Percentiles rank a stretch among this genome's conserved stretches.
Conservation (phyloP, 2,113 vertebrate genomes). For the Esox niger region DNA sequence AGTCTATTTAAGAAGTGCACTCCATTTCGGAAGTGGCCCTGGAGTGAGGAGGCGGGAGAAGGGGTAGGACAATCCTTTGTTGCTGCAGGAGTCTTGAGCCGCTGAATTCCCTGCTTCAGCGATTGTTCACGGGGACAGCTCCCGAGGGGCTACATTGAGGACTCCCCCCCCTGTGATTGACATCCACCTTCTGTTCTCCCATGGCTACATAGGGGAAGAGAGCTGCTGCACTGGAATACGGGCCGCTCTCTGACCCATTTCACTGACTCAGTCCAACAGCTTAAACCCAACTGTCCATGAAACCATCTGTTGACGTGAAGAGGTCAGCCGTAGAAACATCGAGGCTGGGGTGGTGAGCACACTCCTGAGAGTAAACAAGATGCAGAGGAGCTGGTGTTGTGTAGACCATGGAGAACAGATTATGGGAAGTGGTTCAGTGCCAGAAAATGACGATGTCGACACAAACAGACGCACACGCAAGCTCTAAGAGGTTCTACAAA, state of each 20-base stretch:
- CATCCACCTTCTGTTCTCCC: constrained; percentile 73
- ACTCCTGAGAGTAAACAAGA: not conserved
- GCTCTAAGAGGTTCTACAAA: no score
- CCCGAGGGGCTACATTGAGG: constrained; percentile 60
- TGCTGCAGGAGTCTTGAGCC: constrained; percentile 60
- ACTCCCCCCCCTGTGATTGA: constrained; percentile 65
- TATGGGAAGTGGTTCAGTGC: no score
- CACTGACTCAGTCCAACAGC: constrained; percentile 51
- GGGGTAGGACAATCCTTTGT: constrained; percentile 67
- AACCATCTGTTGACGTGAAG: constrained; percentile 36
- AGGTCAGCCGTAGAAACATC: constrained; percentile 28
- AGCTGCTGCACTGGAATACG: constrained; percentile 54
- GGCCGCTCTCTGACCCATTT: constrained; percentile 72
- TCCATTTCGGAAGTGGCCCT: no score
- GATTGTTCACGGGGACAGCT: constrained; percentile 71
- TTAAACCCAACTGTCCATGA: constrained; percentile 44
- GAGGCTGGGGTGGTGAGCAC: constrained; percentile 1
- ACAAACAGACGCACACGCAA: no score
- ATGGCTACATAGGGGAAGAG: not conserved
- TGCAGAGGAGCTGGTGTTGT: not conserved
- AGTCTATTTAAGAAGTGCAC: no score
- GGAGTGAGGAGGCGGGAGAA: constrained; percentile 12
- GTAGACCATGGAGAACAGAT: no score
- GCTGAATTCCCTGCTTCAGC: constrained; percentile 74
- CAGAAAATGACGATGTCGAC: no score